Base-by-base conservation (phyloP, 2,888 invertebrate species). In the Callimorpha dominula region DNA sequence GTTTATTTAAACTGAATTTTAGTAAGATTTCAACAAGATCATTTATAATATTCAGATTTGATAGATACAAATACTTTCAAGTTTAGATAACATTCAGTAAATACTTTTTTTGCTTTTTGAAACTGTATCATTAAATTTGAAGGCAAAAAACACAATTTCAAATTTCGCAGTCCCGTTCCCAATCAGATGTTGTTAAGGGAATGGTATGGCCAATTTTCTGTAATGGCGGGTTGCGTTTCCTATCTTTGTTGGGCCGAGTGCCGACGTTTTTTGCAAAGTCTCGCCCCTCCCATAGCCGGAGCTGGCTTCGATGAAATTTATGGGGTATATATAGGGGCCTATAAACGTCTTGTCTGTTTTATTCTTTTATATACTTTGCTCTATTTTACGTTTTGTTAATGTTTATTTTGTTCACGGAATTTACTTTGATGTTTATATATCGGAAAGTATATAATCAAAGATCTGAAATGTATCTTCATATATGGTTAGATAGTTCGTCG, bases 171-270 rank as follows among this genome's bases (percentile, higher is more conserved):
- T 84, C 72, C 69, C 72, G 85, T 83, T 85, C 81, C 78, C 78
- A 85, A 86, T 85, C 82, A 88, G 83, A 80, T 82, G 81, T 85
- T 86, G 86, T 82, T 85, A 84, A 86, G 88, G 90, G 91, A 89
- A 89, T 89, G 88, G 89, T 83, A 88, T 89, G 89, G 89, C 91
- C 94, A 95, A 94, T 94, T 95, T 94, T 92, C 92, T 92, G 89
- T 94, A 94, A 95, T 95, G 93, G 93, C 90, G 91, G 94, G 92
- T 90, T 94, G 91, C 91, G 90, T 94, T 93, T 90, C 89, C 93
- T 93, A 92, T 93, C 93, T 94, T 94, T 94, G 94, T 92, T 85
- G 90, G 87, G 87, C 82, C 86, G 90, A 88, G 88, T 86, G 94
- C 94, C 95, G 94, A 91, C 93, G 80, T 94, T 95, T 95, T 94